These are phyloP conservation scores for Xylota segnis DNA, from an alignment of 2,888 invertebrate genomes.

Conservation along the genomic window DNA sequence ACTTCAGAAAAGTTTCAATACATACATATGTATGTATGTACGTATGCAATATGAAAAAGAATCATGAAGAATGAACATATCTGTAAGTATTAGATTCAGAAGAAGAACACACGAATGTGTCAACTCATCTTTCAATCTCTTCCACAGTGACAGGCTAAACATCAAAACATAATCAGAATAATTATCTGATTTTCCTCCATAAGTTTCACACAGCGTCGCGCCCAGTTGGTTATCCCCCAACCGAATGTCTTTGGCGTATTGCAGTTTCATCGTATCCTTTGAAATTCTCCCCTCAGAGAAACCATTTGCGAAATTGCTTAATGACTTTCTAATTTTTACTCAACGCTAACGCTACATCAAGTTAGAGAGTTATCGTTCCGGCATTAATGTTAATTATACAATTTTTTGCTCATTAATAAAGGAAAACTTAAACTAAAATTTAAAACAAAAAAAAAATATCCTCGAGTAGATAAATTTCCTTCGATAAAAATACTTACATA, in stretches of 20 bases:
- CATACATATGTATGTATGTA: background rate
- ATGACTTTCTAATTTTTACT: constrained; percentile 78
- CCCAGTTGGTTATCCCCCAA: constrained; percentile 1
- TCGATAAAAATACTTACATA: constrained; percentile 4
- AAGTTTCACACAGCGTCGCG: constrained; percentile 29
- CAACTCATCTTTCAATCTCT: constrained; percentile 58
- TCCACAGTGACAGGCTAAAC: constrained; percentile 58
- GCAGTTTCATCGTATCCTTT: constrained; percentile 65
- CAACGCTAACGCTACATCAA: constrained; percentile 54
- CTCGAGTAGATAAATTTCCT: background rate
- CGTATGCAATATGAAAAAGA: background rate
- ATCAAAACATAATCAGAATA: constrained; percentile 72
- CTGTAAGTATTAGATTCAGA: background rate
- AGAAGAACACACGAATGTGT: constrained; percentile 31
- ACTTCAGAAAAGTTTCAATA: background rate
- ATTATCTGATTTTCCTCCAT: constrained; percentile 64
- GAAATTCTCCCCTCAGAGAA: constrained; percentile 43
- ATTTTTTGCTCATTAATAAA: constrained; percentile 67
- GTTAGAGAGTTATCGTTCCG: constrained; percentile 71
- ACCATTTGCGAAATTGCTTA: constrained; percentile 78
- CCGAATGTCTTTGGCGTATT: constrained; percentile 39
- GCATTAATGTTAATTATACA: constrained; percentile 77
- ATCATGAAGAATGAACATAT: background rate
- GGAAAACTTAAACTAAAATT: constrained; percentile 48
- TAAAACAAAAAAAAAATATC: constrained; percentile 17